These are phyloP conservation scores for Rhea americana DNA, from an alignment of 2,113 vertebrate genomes.

Conservation along the genomic window DNA sequence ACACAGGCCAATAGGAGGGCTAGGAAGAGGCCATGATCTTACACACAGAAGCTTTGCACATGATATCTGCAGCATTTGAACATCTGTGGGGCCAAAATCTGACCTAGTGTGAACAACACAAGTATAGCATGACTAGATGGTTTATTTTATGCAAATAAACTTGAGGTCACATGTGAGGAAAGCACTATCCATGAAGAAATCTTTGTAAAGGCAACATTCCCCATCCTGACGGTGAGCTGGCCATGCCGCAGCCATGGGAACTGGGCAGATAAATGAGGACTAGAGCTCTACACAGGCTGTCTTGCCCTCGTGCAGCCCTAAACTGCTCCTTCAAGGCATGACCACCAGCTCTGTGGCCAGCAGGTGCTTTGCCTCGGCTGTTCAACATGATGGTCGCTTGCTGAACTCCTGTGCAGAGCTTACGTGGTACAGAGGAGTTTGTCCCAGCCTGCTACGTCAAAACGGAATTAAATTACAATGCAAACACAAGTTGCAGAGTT, in stretches of 20 bases:
- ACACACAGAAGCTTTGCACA: not conserved
- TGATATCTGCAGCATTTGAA: not conserved
- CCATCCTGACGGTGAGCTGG: not conserved
- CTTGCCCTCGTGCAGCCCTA: not conserved
- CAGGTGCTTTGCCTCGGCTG: not conserved
- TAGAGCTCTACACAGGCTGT: not conserved
- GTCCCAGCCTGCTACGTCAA: not conserved
- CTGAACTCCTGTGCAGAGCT: not conserved
- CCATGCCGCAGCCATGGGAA: rapidly evolving
- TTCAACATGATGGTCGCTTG: rapidly evolving
- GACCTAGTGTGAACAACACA: rapidly evolving
- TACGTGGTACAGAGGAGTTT: not conserved
- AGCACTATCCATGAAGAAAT: not conserved
- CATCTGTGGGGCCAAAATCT: not conserved
- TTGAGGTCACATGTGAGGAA: not conserved
- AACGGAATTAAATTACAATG: conserved; percentile 36
- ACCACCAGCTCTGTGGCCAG: not conserved
- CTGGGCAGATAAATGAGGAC: not conserved
- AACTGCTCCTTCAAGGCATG: not conserved
- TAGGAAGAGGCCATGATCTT: not conserved
- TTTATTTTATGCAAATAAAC: not conserved
- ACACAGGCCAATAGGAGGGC: not conserved
- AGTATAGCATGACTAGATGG: not conserved
- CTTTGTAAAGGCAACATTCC: not conserved
- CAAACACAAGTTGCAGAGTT: conserved; percentile 11